phyloP scores from a whole-genome alignment of 2,797 vertebrate genomes.

The Emydoidea blandingii region DNA sequence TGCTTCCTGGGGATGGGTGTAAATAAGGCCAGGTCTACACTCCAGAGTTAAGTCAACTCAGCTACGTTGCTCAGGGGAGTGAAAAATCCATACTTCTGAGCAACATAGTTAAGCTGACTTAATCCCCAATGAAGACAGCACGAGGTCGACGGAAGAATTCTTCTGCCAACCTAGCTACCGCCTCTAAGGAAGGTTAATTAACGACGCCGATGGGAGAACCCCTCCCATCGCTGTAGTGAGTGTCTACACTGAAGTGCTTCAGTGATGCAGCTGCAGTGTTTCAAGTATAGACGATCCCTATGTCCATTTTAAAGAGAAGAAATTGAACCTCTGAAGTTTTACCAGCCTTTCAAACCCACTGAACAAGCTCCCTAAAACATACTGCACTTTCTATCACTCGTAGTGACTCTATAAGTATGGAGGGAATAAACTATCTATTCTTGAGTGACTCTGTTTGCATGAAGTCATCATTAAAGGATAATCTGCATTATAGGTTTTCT shows the following conservation, averaged over 20 bases:
- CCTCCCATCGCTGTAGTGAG: background rate
- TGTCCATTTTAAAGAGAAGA: background rate
- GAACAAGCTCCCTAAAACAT: background rate
- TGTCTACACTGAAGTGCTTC: background rate
- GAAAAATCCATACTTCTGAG: background rate
- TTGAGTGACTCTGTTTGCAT: background rate
- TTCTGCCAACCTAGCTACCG: background rate
- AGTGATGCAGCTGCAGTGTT: background rate
- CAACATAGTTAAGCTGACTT: background rate
- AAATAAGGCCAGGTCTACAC: background rate
- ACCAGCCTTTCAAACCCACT: background rate
- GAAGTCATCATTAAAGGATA: background rate
- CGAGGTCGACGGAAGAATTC: background rate
- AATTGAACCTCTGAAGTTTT: background rate
- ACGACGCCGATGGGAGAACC: background rate
- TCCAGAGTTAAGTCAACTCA: background rate
- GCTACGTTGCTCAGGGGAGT: background rate
- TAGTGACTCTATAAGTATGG: background rate
- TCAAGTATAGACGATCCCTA: background rate
- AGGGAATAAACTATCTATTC: background rate
- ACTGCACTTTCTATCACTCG: background rate
- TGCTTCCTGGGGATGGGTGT: background rate
- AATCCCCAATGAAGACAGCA: background rate
- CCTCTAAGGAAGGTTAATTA: background rate
- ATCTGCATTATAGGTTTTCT: background rate